A percentile compares a stretch with the other conserved stretches of the same genome.
phyloP scores from a whole-genome alignment of 2,888 invertebrate species.

The Suillia variegata region DNA sequence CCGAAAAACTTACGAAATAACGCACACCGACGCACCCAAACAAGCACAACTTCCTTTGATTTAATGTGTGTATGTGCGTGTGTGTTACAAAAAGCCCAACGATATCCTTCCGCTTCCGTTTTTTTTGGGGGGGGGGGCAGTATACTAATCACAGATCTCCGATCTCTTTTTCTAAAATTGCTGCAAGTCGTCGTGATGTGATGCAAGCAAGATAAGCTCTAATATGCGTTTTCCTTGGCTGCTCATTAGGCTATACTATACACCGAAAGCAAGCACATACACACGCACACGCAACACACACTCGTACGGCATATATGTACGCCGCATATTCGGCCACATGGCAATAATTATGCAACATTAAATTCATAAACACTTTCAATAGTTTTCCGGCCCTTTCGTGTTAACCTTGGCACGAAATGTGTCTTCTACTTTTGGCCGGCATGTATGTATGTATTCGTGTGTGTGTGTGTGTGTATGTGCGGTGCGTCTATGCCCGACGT shows the following conservation, averaged over 20 bases:
- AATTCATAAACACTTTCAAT: conserved; percentile 54
- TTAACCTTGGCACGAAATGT: neutral
- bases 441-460: neutral
- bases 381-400: conserved; percentile 28
- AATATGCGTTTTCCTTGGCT: conserved; percentile 50
- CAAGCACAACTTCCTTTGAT: conserved; percentile 41
- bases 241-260: conserved; percentile 53
- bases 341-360: conserved; percentile 44
- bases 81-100: neutral
- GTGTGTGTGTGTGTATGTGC: conserved; percentile 10
- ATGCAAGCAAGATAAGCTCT: conserved; percentile 48
- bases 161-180: neutral
- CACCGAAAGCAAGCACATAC: conserved; percentile 22
- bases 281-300: conserved; percentile 6
- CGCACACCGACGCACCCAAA: conserved; percentile 6
- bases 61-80: conserved; percentile 24
- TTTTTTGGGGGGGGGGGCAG: conserved; percentile 20
- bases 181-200: conserved; percentile 18
- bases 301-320: conserved; percentile 9
- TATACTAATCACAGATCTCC: neutral
- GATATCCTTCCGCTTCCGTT: conserved; percentile 2
- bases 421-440: neutral
- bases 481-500: too few relatives aligned
- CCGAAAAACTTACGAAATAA: conserved; percentile 18
- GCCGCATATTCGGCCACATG: conserved; percentile 33